A percentile compares a stretch with the other conserved stretches of the same genome.
These are phyloP conservation scores for Oscheius sp. DNA, from an alignment of 2,888 invertebrate genomes.

Conservation along the genomic window DNA sequence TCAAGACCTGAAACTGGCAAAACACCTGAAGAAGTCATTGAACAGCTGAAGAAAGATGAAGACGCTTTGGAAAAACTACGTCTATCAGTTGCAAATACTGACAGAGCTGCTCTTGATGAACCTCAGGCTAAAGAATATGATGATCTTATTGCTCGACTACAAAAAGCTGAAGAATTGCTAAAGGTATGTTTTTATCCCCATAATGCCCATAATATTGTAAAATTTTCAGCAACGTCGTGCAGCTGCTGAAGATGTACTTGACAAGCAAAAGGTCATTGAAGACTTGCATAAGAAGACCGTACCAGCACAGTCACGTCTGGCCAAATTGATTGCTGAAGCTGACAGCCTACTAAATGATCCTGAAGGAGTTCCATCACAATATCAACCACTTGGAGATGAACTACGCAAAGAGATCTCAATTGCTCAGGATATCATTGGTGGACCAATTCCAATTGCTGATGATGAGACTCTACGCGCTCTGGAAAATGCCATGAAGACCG, in stretches of 20 bases:
- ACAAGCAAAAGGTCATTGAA: slow-evolving; percentile 47
- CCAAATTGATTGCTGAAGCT: slow-evolving; percentile 50
- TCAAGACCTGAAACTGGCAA: slow-evolving; percentile 19
- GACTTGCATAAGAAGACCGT: slow-evolving; percentile 42
- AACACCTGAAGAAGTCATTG: slow-evolving; percentile 45
- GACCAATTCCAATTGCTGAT: slow-evolving; percentile 15
- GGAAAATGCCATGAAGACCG: slow-evolving; percentile 41
- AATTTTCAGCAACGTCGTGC: slow-evolving; percentile 42
- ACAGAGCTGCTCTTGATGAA: slow-evolving; percentile 46
- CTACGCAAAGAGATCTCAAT: slow-evolving; percentile 40
- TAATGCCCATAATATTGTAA: slow-evolving; percentile 31
- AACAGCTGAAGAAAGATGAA: slow-evolving; percentile 43
- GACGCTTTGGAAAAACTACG: slow-evolving; percentile 40
- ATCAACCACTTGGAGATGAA: slow-evolving; percentile 46
- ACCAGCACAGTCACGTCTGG: slow-evolving; percentile 42
- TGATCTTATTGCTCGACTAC: slow-evolving; percentile 50
- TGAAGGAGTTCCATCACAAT: slow-evolving; percentile 52
- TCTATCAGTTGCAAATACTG: slow-evolving; percentile 39
- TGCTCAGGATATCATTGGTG: slow-evolving; percentile 38
- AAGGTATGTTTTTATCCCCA: slow-evolving; percentile 33
- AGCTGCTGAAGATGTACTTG: slow-evolving; percentile 46
- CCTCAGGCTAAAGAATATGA: slow-evolving; percentile 48
- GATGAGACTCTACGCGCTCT: slow-evolving; percentile 40
- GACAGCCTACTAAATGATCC: slow-evolving; percentile 47
- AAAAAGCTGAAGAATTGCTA: slow-evolving; percentile 47